Percentiles rank a stretch among this genome's conserved stretches.
Conservation (phyloP, 2,113 vertebrate genomes). For the Lamprologus lemairii region DNA sequence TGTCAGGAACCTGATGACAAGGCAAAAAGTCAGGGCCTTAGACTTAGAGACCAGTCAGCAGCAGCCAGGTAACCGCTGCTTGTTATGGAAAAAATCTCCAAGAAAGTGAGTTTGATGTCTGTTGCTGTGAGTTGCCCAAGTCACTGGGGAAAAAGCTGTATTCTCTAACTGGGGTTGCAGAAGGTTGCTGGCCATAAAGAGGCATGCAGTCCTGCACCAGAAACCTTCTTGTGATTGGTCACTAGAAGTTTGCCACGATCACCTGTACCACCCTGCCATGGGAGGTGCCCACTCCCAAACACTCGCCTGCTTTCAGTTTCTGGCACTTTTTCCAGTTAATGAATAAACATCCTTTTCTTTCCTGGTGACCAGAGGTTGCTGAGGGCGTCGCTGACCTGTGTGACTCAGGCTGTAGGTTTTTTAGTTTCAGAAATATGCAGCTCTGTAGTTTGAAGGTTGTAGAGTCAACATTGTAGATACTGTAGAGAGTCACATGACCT, state of each 20-base stretch:
- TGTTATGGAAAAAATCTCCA: neutral
- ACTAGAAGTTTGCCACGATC: neutral
- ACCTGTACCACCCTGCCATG: neutral
- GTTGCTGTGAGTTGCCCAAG: neutral
- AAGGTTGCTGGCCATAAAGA: neutral
- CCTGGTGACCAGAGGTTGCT: neutral
- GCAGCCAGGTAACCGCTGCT: rapidly evolving
- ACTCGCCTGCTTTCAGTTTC: neutral
- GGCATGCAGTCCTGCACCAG: neutral
- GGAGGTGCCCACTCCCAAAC: neutral
- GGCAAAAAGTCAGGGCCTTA: rapidly evolving
- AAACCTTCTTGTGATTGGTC: neutral
- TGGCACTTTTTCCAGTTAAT: neutral
- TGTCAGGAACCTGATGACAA: neutral
- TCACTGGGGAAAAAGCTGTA: rapidly evolving
- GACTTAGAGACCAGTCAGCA: neutral
- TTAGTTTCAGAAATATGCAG: neutral
- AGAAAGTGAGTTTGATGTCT: neutral
- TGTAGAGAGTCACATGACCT: neutral
- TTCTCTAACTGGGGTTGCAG: neutral
- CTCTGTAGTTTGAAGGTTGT: neutral
- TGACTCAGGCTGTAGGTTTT: neutral
- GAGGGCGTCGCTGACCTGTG: neutral
- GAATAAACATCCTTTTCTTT: neutral
- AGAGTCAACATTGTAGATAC: neutral